These are phyloP conservation scores for Agelastica alni DNA, from an alignment of 2,888 invertebrate species.

Conservation along the genomic window DNA sequence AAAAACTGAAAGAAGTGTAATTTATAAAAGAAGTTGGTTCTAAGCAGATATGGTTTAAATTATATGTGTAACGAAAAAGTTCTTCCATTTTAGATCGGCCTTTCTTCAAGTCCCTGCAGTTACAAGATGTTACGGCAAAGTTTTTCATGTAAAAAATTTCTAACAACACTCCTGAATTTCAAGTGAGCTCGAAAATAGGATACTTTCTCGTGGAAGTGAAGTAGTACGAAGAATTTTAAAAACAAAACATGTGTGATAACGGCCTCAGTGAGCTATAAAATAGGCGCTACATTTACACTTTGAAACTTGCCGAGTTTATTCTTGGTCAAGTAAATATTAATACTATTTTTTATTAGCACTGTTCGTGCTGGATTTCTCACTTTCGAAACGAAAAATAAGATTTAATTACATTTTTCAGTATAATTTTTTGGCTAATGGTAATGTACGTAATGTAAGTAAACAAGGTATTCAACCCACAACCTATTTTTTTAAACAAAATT, in stretches of 20 bases:
- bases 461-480: no score
- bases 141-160: constrained; percentile 48
- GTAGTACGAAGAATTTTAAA: constrained; percentile 32
- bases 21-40: no score
- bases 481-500: no score
- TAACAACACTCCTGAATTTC: constrained; percentile 44
- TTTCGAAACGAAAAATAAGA: no score
- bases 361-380: no score
- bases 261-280: constrained; percentile 9
- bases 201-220: constrained; percentile 18
- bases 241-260: constrained; percentile 34
- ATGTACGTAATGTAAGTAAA: no score
- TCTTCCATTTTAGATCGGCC: background rate
- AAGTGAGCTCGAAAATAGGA: constrained; percentile 38
- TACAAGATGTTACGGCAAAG: constrained; percentile 47
- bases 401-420: no score
- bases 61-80: background rate
- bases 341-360: no score
- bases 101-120: constrained; percentile 32
- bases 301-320: constrained; percentile 3
- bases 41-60: background rate
- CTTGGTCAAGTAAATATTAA: constrained; percentile 1
- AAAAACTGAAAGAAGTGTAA: no score
- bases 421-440: no score
- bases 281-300: constrained; percentile 1